These are phyloP conservation scores for Phrynosoma blainvillii DNA, from an alignment of 2,113 vertebrate species.

Conservation along the genomic window DNA sequence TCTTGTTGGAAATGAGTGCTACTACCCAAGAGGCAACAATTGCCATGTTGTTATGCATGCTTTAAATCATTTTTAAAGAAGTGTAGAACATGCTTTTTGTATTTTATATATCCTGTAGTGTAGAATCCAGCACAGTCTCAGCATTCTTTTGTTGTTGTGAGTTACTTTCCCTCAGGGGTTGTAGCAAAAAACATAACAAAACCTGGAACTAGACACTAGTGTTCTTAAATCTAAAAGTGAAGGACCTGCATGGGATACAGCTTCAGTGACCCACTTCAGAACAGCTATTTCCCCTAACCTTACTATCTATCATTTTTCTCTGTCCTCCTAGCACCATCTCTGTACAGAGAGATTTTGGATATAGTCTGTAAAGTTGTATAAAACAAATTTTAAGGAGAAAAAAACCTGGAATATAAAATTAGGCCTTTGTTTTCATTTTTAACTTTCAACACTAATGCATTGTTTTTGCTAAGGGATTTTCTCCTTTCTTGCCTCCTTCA, in stretches of 20 bases:
- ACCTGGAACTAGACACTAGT: not conserved
- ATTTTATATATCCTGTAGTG: not conserved
- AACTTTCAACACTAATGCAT: not conserved
- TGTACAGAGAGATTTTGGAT: not conserved
- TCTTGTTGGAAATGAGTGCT: not conserved
- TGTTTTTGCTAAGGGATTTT: not conserved
- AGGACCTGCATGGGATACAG: not conserved
- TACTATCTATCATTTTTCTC: not conserved
- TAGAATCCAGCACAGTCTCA: not conserved
- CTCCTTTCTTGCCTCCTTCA: not conserved
- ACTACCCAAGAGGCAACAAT: constrained; percentile 11
- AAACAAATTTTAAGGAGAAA: not conserved
- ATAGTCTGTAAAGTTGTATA: not conserved
- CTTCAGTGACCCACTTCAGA: not conserved
- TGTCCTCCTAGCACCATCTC: not conserved
- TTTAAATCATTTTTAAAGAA: constrained; percentile 19
- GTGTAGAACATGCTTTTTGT: too few species aligned
- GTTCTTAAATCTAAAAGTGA: not conserved
- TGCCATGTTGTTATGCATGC: not conserved
- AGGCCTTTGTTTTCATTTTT: not conserved
- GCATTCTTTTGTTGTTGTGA: not conserved
- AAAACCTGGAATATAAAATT: not conserved
- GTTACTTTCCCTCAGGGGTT: not conserved
- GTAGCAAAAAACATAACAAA: not conserved
- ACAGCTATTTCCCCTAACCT: not conserved